These are phyloP conservation scores for Wiebesia pumilae DNA, from an alignment of 1,140 invertebrate species.

Conservation along the genomic window DNA sequence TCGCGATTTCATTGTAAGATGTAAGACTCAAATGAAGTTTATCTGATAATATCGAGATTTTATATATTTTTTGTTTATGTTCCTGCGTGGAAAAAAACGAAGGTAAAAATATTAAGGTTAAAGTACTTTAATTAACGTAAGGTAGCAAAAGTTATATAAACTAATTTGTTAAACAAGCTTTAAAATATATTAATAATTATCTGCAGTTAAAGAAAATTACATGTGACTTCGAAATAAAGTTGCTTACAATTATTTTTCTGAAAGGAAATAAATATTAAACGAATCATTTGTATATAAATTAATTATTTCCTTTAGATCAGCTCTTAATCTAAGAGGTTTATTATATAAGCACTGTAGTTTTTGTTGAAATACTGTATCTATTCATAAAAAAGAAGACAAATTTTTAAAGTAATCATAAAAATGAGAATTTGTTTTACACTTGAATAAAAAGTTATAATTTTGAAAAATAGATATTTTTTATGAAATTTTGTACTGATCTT, in stretches of 20 bases:
- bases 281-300: background rate
- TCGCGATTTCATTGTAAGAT: background rate
- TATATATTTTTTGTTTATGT: constrained; percentile 2
- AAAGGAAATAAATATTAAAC: background rate
- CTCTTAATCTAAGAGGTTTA: background rate
- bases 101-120: background rate
- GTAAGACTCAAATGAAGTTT: background rate
- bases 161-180: no score
- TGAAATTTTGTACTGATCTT: no score
- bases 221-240: background rate
- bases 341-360: background rate
- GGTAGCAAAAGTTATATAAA: no score
- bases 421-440: background rate
- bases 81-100: background rate
- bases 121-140: background rate
- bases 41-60: background rate
- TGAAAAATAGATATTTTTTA: no score
- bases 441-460: background rate
- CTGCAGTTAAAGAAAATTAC: background rate
- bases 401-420: background rate
- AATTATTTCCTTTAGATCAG: background rate
- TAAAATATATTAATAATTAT: no score
- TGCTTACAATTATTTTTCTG: background rate
- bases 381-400: background rate
- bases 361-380: background rate